Evolutionary conservation across 2,797 vertebrate genomes (phyloP).

Genomic region (Cryptoprocta ferox): DNA sequence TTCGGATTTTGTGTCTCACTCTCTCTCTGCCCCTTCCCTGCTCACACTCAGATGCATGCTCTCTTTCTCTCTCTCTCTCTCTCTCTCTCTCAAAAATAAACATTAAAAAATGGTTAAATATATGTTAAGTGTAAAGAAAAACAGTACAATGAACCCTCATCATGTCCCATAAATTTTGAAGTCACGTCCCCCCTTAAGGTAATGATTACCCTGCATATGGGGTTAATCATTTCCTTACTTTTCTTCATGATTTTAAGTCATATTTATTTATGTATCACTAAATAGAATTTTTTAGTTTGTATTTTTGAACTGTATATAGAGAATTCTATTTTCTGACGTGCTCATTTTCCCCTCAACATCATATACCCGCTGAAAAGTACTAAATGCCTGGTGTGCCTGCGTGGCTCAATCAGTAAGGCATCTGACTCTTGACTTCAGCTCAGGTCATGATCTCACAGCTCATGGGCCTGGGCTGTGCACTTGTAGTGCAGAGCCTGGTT

Average conservation of each 20-base stretch:
- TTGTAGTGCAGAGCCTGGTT: too few species aligned
- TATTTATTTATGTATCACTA: neutral
- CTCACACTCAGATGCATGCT: too few species aligned
- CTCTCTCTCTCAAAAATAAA: too few species aligned
- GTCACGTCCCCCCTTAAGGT: neutral
- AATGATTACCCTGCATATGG: neutral
- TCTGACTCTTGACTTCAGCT: too few species aligned
- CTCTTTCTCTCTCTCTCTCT: too few species aligned
- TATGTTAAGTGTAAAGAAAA: neutral
- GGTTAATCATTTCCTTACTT: neutral
- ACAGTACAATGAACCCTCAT: neutral
- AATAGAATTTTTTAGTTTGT: neutral
- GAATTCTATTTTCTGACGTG: conserved; percentile 19
- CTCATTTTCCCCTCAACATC: neutral
- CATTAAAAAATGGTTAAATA: too few species aligned
- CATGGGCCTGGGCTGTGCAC: too few species aligned
- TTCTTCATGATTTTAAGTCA: neutral
- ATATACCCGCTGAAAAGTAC: neutral
- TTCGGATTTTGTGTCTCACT: too few species aligned
- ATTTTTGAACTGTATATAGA: neutral
- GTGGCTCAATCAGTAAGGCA: too few species aligned
- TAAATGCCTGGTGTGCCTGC: too few species aligned
- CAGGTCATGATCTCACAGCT: too few species aligned
- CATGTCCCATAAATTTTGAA: neutral
- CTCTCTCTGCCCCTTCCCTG: too few species aligned